phyloP scores from a whole-genome alignment of 1,140 invertebrate species.

The Ruditapes philippinarum region DNA sequence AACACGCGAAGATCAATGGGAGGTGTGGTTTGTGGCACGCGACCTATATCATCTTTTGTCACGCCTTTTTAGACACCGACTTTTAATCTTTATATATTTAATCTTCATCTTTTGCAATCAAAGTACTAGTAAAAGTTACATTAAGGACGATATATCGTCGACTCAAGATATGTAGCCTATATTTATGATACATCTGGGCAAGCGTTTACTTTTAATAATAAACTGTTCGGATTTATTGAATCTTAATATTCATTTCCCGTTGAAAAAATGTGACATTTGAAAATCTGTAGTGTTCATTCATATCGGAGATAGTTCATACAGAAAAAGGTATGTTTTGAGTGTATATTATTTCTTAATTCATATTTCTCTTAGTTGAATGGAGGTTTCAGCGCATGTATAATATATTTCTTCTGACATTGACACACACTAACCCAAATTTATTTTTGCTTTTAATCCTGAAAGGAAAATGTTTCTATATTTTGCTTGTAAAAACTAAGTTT shows the following conservation, averaged over 20 bases:
- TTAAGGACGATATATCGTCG: neutral
- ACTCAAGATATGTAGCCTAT: constrained; percentile 5
- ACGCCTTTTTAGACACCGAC: constrained; percentile 67
- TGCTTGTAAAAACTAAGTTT: too few species aligned
- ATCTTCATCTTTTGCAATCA: constrained; percentile 66
- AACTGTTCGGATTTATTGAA: neutral
- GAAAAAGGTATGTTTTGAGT: too few species aligned
- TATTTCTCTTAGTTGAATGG: too few species aligned
- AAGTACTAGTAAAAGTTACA: constrained; percentile 51
- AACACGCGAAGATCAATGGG: constrained; percentile 53
- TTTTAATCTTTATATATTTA: constrained; percentile 68
- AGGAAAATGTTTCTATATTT: too few species aligned
- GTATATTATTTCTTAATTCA: too few species aligned
- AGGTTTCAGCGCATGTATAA: too few species aligned
- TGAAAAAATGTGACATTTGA: neutral
- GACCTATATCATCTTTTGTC: constrained; percentile 65
- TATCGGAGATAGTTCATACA: too few species aligned
- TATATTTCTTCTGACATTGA: too few species aligned
- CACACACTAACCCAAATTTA: too few species aligned
- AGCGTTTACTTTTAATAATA: neutral
- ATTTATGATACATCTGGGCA: neutral
- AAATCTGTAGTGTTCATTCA: neutral
- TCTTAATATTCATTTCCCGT: neutral
- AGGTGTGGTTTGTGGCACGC: constrained; percentile 59
- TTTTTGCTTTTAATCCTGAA: too few species aligned